phyloP scores from a whole-genome alignment of 2,888 invertebrate genomes.

The Cosmorhoe ocellata region DNA sequence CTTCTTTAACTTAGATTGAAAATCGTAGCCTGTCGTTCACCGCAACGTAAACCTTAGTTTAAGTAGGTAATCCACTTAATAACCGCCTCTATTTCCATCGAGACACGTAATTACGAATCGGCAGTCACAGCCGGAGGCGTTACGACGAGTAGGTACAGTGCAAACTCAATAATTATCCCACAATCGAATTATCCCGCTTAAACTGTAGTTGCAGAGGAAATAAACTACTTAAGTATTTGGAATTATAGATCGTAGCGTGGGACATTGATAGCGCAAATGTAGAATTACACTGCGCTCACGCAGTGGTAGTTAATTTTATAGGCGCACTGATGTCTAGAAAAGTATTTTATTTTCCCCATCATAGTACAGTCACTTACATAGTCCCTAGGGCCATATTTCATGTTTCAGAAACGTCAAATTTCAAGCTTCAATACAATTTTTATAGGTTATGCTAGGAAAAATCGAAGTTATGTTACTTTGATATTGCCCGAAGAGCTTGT shows the following conservation, averaged over 20 bases:
- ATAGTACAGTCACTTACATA: no score
- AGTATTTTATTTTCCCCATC: no score
- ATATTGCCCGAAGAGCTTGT: no score
- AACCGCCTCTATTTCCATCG: slow-evolving; percentile 18
- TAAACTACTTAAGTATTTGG: slow-evolving; percentile 2
- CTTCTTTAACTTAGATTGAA: no score
- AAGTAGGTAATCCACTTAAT: slow-evolving; percentile 8
- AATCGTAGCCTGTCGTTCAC: neutral
- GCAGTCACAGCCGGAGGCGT: slow-evolving; percentile 36
- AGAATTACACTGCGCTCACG: no score
- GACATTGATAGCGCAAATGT: neutral
- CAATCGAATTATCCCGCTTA: slow-evolving; percentile 28
- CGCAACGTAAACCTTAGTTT: neutral
- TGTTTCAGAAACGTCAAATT: no score
- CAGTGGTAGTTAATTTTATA: no score
- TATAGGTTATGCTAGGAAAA: no score
- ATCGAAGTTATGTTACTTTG: no score
- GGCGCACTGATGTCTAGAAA: no score
- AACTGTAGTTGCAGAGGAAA: slow-evolving; percentile 6
- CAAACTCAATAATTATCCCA: slow-evolving; percentile 60
- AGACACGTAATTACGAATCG: slow-evolving; percentile 36
- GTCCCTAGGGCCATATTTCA: no score
- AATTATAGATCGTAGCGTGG: neutral
- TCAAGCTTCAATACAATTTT: no score
- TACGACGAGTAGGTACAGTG: slow-evolving; percentile 55